Conservation (phyloP, 1,140 invertebrate species). For the Cydia splendana region DNA sequence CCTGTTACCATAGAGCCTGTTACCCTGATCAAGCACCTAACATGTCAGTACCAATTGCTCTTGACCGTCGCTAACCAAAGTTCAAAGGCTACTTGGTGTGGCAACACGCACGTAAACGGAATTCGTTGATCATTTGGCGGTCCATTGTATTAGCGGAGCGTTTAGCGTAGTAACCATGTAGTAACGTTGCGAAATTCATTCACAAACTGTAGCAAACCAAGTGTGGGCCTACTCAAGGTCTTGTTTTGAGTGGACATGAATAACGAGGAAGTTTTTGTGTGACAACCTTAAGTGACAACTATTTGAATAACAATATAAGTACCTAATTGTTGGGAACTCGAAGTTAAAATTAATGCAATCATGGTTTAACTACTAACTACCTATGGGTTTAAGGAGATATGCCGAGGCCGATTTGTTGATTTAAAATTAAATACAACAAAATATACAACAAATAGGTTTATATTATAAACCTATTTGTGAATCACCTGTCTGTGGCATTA, state of each 20-base stretch:
- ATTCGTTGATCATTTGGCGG: constrained; percentile 46
- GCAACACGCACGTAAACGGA: constrained; percentile 35
- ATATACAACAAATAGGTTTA: too few species aligned
- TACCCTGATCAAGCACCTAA: background rate
- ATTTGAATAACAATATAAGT: constrained; percentile 16
- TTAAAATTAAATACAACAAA: too few species aligned
- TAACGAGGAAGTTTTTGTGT: constrained; percentile 14
- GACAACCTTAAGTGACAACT: background rate
- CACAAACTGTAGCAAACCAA: constrained; percentile 19
- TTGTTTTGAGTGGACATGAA: constrained; percentile 3
- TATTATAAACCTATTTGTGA: too few species aligned
- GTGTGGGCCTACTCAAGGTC: constrained; percentile 16
- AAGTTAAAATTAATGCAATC: background rate
- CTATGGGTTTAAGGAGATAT: background rate
- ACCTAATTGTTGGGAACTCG: background rate
- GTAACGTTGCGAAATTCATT: constrained; percentile 38
- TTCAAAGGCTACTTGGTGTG: constrained; percentile 36
- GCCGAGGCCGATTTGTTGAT: too few species aligned
- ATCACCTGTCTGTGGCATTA: too few species aligned
- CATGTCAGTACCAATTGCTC: background rate
- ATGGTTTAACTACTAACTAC: background rate
- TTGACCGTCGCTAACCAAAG: constrained; percentile 26
- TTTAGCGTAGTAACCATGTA: constrained; percentile 30
- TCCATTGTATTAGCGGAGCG: constrained; percentile 50
- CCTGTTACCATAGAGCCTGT: too few species aligned